A percentile compares a stretch with the other conserved stretches of the same genome.
Evolutionary conservation across 1,140 invertebrate species (phyloP).

Genomic region (Thaumatotibia leucotreta): DNA sequence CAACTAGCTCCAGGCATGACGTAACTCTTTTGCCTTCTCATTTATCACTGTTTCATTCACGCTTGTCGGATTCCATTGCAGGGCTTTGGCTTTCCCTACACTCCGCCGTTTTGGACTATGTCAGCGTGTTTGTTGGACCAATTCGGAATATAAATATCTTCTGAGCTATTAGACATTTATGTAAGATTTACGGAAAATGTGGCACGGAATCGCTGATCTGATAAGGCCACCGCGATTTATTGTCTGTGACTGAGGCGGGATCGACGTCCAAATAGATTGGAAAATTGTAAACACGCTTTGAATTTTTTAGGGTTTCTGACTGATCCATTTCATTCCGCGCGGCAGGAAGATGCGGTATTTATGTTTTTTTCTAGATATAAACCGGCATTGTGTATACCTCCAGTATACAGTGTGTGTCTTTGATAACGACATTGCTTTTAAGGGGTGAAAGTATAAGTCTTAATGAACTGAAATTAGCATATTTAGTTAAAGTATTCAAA

Average conservation of each 20-base stretch:
- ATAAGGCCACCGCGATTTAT: neutral
- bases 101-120: neutral
- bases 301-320: neutral
- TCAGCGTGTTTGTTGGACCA: conserved; percentile 6
- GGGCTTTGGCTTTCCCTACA: neutral
- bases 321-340: neutral
- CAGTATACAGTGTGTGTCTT: too few species aligned
- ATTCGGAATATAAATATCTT: neutral
- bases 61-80: conserved; percentile 4
- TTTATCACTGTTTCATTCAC: conserved; percentile 7
- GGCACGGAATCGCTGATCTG: neutral
- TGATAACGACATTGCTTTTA: too few species aligned
- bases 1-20: neutral
- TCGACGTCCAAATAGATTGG: neutral
- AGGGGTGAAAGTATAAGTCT: too few species aligned
- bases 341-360: neutral
- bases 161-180: neutral
- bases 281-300: neutral
- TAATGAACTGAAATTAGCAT: too few species aligned
- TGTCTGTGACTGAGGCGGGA: neutral
- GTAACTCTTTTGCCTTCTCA: neutral
- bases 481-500: too few species aligned
- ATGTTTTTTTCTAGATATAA: too few species aligned
- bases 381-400: too few species aligned
- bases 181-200: neutral